phyloP scores from a whole-genome alignment of 2,888 invertebrate species.

The Caenorhabditis plicata region DNA sequence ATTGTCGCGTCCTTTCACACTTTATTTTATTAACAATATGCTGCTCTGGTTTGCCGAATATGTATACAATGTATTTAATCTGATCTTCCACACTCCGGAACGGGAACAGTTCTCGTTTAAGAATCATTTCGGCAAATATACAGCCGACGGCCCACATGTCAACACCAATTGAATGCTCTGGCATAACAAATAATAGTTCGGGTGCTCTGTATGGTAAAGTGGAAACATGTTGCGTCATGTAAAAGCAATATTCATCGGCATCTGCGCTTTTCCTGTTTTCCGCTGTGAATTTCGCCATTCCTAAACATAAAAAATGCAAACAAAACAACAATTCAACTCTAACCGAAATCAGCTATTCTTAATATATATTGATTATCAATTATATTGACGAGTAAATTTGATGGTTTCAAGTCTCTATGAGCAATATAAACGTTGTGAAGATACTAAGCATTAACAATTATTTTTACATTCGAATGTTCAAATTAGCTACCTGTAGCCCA shows the following conservation, averaged over 20 bases:
- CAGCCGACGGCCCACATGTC: slow-evolving; percentile 64
- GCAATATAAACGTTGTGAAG: slow-evolving; percentile 60
- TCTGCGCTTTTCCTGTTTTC: slow-evolving; percentile 45
- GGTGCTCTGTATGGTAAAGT: slow-evolving; percentile 62
- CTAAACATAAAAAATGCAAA: too few relatives aligned
- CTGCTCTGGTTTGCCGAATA: slow-evolving; percentile 55
- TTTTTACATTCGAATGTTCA: neutral
- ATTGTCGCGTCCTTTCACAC: slow-evolving; percentile 54
- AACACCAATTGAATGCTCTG: slow-evolving; percentile 61
- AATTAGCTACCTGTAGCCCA: slow-evolving; percentile 44
- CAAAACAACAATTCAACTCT: too few relatives aligned
- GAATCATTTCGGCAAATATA: slow-evolving; percentile 61
- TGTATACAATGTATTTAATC: slow-evolving; percentile 55
- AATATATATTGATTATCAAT: slow-evolving; percentile 46
- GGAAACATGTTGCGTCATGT: slow-evolving; percentile 63
- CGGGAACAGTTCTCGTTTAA: slow-evolving; percentile 55
- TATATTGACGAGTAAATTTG: slow-evolving; percentile 58
- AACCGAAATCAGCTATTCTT: slow-evolving; percentile 58
- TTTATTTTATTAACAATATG: slow-evolving; percentile 53
- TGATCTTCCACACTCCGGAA: slow-evolving; percentile 59
- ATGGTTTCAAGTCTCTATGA: slow-evolving; percentile 61
- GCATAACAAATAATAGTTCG: slow-evolving; percentile 59
- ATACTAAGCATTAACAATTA: too few relatives aligned
- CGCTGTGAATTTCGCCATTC: slow-evolving; percentile 58
- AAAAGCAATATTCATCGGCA: slow-evolving; percentile 61